These are phyloP conservation scores for Taeniopygia guttata DNA, from an alignment of 2,797 vertebrate genomes.

Conservation along the genomic window DNA sequence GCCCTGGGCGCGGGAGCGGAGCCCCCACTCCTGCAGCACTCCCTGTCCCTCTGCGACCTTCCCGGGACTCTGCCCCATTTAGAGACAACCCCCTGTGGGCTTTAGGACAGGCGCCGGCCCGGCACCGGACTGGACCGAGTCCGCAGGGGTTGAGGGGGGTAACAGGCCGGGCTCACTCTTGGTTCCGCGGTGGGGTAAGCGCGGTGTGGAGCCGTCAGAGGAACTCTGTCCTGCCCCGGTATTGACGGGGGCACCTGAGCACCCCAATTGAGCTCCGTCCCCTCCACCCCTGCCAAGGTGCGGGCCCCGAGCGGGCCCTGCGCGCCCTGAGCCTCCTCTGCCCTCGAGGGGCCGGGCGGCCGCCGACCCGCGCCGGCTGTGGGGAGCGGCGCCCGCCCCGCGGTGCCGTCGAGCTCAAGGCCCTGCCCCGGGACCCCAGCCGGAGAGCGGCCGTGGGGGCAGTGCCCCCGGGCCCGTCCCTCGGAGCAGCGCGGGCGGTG, in stretches of 20 bases:
- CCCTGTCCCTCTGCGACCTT: not conserved
- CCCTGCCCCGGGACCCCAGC: not conserved
- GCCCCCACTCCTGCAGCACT: not conserved
- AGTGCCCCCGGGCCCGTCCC: not conserved
- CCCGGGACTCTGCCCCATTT: not conserved
- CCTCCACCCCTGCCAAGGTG: not conserved
- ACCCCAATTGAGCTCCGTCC: fast-evolving
- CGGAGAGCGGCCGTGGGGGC: not conserved
- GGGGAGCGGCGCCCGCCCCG: not conserved
- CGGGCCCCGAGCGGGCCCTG: not conserved
- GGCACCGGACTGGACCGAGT: not conserved
- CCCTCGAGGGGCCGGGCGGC: not conserved
- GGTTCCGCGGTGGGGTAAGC: not conserved
- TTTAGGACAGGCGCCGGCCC: not conserved
- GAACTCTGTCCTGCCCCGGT: not conserved
- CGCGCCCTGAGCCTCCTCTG: not conserved
- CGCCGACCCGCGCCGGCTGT: not conserved
- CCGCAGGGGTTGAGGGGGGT: not conserved
- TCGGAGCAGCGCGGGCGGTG: not conserved
- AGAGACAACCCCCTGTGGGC: not conserved
- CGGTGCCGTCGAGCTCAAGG: not conserved
- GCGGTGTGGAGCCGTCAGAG: not conserved
- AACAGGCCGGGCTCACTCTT: not conserved
- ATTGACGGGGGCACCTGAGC: not conserved
- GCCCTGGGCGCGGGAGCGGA: not conserved